Percentiles rank a stretch among this genome's conserved stretches.
These are phyloP conservation scores for Spodoptera littoralis DNA, from an alignment of 2,888 invertebrate species.

Conservation along the genomic window DNA sequence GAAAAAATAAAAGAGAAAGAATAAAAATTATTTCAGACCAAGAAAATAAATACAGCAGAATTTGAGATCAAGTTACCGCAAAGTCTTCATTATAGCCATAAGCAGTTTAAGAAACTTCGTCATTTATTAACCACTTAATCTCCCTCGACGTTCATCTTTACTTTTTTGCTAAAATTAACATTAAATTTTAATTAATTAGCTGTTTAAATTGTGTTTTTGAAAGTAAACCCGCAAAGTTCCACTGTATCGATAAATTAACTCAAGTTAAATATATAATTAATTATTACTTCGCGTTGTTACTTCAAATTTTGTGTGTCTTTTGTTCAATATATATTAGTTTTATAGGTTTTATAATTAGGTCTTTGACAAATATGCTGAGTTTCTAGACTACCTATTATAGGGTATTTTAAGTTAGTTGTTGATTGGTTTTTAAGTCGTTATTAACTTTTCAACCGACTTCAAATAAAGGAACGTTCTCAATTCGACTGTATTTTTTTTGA, in stretches of 20 bases:
- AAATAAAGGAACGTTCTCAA: too few relatives aligned
- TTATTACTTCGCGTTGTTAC: conserved; percentile 28
- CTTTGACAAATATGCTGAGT: too few relatives aligned
- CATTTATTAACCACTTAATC: conserved; percentile 22
- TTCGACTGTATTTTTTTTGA: too few relatives aligned
- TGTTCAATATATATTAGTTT: background rate
- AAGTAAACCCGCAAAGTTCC: conserved; percentile 34
- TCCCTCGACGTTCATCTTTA: conserved; percentile 19
- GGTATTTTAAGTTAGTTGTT: too few relatives aligned
- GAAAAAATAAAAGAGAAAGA: too few relatives aligned
- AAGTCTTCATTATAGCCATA: background rate
- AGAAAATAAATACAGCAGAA: too few relatives aligned
- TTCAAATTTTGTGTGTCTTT: conserved; percentile 2
- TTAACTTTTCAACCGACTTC: too few relatives aligned
- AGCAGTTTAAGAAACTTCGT: conserved; percentile 21
- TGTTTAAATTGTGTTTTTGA: conserved; percentile 38
- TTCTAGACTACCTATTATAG: too few relatives aligned
- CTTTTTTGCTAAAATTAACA: conserved; percentile 34
- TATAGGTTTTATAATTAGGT: conserved; percentile 4
- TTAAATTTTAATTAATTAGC: conserved; percentile 36
- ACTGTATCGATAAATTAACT: conserved; percentile 21
- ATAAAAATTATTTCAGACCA: too few relatives aligned
- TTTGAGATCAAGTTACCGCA: too few relatives aligned
- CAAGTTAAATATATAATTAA: conserved; percentile 38
- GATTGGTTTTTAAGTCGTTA: too few relatives aligned